These are phyloP conservation scores for Gordius sp. DNA, from an alignment of 2,888 invertebrate genomes.

Conservation along the genomic window DNA sequence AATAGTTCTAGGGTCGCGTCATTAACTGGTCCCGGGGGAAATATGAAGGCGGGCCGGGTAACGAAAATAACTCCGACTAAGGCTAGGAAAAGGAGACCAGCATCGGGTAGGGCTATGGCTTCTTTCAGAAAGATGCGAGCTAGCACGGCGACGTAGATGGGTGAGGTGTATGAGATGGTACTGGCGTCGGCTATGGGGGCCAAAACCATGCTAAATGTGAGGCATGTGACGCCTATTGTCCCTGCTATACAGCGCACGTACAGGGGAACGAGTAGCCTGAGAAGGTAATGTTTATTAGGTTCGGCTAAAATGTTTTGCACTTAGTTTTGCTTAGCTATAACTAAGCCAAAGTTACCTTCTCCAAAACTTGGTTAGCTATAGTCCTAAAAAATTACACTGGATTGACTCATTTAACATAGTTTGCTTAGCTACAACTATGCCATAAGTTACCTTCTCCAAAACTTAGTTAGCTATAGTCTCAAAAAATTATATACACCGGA, in stretches of 20 bases:
- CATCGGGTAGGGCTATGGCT: not conserved
- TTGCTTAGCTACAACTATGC: no score
- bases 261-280: not conserved
- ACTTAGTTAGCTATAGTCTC: no score
- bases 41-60: constrained; percentile 6
- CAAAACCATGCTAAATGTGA: not conserved
- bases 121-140: not conserved
- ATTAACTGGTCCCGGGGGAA: not conserved
- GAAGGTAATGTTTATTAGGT: no score
- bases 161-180: constrained; percentile 9
- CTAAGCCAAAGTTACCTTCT: no score
- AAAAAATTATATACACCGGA: no score
- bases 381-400: no score
- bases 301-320: no score
- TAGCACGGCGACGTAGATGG: not conserved
- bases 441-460: no score
- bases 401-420: no score
- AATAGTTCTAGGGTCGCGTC: not conserved
- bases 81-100: not conserved
- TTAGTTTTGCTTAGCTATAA: no score
- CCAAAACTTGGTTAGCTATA: no score
- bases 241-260: not conserved
- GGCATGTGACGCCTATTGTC: not conserved
- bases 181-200: not conserved
- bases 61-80: not conserved